Evolutionary conservation across 1,140 invertebrate genomes (phyloP), one percentile per base, ranked within the genome.

Genomic region (Coenobita brevimanus): DNA sequence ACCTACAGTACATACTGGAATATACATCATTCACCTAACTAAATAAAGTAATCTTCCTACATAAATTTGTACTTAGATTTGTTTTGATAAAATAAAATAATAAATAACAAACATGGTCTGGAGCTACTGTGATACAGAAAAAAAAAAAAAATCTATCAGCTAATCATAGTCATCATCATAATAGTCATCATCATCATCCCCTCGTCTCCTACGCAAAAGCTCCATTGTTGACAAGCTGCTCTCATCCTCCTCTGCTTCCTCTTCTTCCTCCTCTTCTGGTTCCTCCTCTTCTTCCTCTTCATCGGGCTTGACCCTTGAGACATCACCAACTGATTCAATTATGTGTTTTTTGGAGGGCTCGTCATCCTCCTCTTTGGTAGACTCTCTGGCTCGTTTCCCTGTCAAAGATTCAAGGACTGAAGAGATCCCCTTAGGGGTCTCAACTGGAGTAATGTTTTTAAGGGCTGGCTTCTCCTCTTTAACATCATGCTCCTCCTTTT

Each of bases 161-260:
- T 82, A 41, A 67, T 69, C 81, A 50, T 57, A 92, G 67, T 69
- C 69, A 10, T 87, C 75, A 80, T 87, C 84, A 69, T 87, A 79
- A 46, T 79, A 78, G n/a, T 79, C 76, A 64, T 87, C 91, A 78
- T 92, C 92, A 41, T 92, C 92, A 79, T 91, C 92, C 43, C 93
- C 92, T 81, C 91, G 91, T 33, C 92, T 91, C 82, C 92, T 92
- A 24, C 92, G 93, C 41, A 94, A 91, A 90, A 94, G 92, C 78
- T 94, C 91, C 38, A 93, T 92, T 27, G 94, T 92, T 46, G 93
- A 93, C 89, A 94, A 92, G 90, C 93, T 93, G 17, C 90, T 84
- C 30, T 91, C 91, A 27, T 93, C 91, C 41, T 90, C 71, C 36
- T 89, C 89, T 41, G 90, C 90, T 73, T 92, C 92, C n/a, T 92